Evolutionary conservation across 53 echinoderm and acorn worm genomes (phyloP), one percentile per base, ranked within the genome.

Genomic region (Echinarachnius parma): DNA sequence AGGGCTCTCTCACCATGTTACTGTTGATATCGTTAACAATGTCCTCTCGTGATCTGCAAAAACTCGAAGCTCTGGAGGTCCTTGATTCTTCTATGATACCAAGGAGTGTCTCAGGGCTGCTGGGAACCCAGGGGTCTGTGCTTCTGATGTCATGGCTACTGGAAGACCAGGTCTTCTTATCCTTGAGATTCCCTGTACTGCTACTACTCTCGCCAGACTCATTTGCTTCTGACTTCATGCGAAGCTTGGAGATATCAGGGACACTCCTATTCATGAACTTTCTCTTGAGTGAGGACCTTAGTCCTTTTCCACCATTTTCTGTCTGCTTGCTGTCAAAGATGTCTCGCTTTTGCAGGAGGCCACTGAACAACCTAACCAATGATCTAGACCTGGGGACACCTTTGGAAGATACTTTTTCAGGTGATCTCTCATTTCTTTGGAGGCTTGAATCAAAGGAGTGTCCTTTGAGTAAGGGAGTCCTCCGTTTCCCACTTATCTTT

Each of bases 221-320:
- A 2, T 39, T 14, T 24, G 25, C 61, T 3, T 37, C 62, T 11
- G 22, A 22, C 42, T 62, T 62, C 28, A 66, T 31, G 48, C 3
- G 28, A 3, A 69, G 16, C 33, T 69, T 50, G 28, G 46, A 36
- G 26, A 72, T 56, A 34, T 72, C 74, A 5, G 74, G 74, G 3
- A 72, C 74, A 39, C 74, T 72, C 55, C 57, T 21, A 26, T 55
- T 72, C 26, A 37, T 56, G n/a, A 72, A 72, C 27, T 19, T 27
- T 57, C 24, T 72, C 24, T 28, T 72, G 25, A 72, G 11, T 34
- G 74, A 72, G 16, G 74, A 57, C 16, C 44, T 35, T 7, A 56
- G 34, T 5, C 55, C 74, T 56, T 72, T 72, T 24, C 39, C 34
- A 18, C 25, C 34, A 9, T 37, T 28, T 28, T 56, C 74, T 27